Evolutionary conservation across 2,888 invertebrate genomes (phyloP).

Genomic region (Eilema griseolum): DNA sequence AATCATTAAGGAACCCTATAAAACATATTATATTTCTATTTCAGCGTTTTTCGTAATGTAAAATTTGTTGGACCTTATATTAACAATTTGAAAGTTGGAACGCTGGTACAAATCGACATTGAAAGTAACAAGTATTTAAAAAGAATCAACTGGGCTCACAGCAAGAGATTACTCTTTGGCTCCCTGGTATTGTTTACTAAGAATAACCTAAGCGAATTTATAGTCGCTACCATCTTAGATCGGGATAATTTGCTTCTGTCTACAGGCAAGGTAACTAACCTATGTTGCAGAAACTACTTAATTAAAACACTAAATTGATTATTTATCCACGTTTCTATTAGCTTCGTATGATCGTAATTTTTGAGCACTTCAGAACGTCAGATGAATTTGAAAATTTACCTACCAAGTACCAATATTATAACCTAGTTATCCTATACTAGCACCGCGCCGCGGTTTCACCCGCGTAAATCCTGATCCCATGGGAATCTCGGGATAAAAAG

Average conservation of each 20-base stretch:
- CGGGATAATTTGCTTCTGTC: constrained; percentile 73
- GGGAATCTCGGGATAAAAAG: too few species aligned
- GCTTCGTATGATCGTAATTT: too few species aligned
- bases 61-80: constrained; percentile 71
- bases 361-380: too few species aligned
- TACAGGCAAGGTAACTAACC: constrained; percentile 66
- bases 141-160: constrained; percentile 74
- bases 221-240: constrained; percentile 89
- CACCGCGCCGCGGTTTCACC: too few species aligned
- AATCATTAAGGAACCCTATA: background rate
- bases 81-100: constrained; percentile 70
- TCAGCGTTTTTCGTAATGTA: constrained; percentile 76
- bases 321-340: background rate
- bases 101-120: constrained; percentile 65
- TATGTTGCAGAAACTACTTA: background rate
- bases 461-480: too few species aligned
- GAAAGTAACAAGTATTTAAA: constrained; percentile 60
- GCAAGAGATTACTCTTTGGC: constrained; percentile 89
- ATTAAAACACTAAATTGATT: background rate
- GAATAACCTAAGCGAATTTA: constrained; percentile 89
- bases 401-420: too few species aligned
- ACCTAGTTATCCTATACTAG: too few species aligned
- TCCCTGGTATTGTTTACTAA: constrained; percentile 91
- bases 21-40: background rate
- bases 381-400: too few species aligned